A percentile compares a stretch with the other conserved stretches of the same genome.
phyloP scores from a whole-genome alignment of 2,797 vertebrate genomes.

The Crenuchus spilurus region DNA sequence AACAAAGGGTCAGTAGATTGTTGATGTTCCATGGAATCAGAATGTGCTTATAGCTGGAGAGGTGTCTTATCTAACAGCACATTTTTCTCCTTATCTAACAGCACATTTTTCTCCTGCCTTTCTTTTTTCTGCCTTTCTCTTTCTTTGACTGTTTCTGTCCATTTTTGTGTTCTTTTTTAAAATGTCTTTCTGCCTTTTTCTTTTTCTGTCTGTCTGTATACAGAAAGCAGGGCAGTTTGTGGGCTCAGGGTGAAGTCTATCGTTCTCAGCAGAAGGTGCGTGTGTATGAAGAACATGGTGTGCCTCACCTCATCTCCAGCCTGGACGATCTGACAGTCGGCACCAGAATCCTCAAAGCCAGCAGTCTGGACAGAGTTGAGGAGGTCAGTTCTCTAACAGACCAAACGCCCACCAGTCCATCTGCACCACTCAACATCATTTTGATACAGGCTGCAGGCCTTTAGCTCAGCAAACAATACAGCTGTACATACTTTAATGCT shows the following conservation, averaged over 20 bases:
- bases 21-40: background rate
- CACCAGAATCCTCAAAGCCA: conserved; percentile 67
- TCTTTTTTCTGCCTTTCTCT: background rate
- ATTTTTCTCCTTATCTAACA: conserved; percentile 35
- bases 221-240: conserved; percentile 89
- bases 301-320: conserved; percentile 83
- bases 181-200: background rate
- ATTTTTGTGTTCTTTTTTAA: background rate
- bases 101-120: background rate
- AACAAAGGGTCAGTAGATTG: background rate
- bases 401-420: background rate
- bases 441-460: background rate
- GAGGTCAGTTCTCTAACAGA: conserved; percentile 75
- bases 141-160: background rate
- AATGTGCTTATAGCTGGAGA: background rate
- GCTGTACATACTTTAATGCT: background rate
- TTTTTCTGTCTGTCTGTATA: background rate
- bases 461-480: background rate
- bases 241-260: conserved; percentile 86
- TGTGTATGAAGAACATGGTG: conserved; percentile 70
- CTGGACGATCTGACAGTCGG: conserved; percentile 85
- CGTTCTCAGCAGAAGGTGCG: conserved; percentile 69
- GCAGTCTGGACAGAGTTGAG: conserved; percentile 73
- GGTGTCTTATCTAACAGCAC: conserved; percentile 38
- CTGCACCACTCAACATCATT: background rate